Percentiles rank a stretch among this genome's conserved stretches.
Evolutionary conservation across 2,113 vertebrate species (phyloP).

Genomic region (Embiotoca jacksoni): DNA sequence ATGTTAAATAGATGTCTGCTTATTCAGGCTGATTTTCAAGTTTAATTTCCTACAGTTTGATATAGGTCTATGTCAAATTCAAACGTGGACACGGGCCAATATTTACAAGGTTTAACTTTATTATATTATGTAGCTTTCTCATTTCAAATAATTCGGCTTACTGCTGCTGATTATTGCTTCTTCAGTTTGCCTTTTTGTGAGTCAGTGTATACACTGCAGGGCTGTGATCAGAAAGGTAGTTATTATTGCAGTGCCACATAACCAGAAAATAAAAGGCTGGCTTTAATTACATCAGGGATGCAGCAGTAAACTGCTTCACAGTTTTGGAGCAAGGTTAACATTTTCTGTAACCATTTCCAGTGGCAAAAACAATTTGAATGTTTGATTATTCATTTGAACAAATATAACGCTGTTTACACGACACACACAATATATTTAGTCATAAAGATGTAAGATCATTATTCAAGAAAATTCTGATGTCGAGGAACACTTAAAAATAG

Average conservation of each 20-base stretch:
- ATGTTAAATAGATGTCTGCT: neutral
- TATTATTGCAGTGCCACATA: slow-evolving; percentile 11
- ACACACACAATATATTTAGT: too few relatives aligned
- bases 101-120: too few relatives aligned
- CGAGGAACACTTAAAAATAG: too few relatives aligned
- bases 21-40: neutral
- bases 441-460: too few relatives aligned
- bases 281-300: neutral
- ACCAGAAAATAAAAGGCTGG: neutral
- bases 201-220: neutral
- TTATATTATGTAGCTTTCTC: neutral
- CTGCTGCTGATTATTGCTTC: neutral
- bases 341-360: too few relatives aligned
- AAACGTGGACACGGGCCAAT: too few relatives aligned
- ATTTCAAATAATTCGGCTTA: neutral
- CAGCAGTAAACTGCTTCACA: neutral
- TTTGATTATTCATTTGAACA: neutral
- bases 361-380: too few relatives aligned
- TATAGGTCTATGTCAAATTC: too few relatives aligned
- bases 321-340: neutral
- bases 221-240: slow-evolving; percentile 15
- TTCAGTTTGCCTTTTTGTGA: neutral
- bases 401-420: neutral
- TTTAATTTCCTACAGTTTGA: neutral
- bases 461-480: too few relatives aligned